Percentiles rank a stretch among this genome's conserved stretches.
phyloP scores from a whole-genome alignment of 1,140 invertebrate genomes.

The Ceratoteleas bidentatus region DNA sequence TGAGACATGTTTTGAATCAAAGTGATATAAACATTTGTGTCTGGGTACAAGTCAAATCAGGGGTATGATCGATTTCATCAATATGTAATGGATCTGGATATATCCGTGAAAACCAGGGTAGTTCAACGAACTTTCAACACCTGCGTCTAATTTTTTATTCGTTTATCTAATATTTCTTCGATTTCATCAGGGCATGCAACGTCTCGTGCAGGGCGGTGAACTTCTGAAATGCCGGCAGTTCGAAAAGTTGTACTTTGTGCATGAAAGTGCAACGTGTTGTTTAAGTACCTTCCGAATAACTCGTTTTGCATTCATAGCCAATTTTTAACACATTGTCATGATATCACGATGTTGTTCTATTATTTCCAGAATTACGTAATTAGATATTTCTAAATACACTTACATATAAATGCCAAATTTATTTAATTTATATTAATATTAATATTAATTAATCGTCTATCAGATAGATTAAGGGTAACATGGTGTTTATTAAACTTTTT shows the following conservation, averaged over 20 bases:
- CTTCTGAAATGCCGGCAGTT: constrained; percentile 17
- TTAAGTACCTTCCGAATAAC: constrained; percentile 9
- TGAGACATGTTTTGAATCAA: not conserved
- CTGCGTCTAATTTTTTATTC: constrained; percentile 16
- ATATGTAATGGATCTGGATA: not conserved
- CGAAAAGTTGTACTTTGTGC: constrained; percentile 24
- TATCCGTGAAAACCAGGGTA: constrained; percentile 1
- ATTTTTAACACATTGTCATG: not conserved
- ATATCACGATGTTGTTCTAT: not conserved
- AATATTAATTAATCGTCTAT: too few species aligned
- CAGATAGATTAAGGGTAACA: too few species aligned
- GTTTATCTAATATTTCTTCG: constrained; percentile 43
- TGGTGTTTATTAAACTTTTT: too few species aligned
- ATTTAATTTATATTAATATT: too few species aligned
- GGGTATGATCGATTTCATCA: constrained; percentile 14
- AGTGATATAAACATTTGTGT: too few species aligned
- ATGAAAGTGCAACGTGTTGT: constrained; percentile 2
- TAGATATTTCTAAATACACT: too few species aligned
- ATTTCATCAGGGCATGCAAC: constrained; percentile 38
- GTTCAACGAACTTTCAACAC: constrained; percentile 48
- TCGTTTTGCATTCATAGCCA: not conserved
- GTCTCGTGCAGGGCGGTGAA: constrained; percentile 21
- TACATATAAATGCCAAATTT: too few species aligned
- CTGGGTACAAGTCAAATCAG: constrained; percentile 12
- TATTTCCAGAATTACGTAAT: not conserved